Evolutionary conservation across 2,797 vertebrate genomes (phyloP).

Genomic region (Lepidocolaptes lacrymiger): DNA sequence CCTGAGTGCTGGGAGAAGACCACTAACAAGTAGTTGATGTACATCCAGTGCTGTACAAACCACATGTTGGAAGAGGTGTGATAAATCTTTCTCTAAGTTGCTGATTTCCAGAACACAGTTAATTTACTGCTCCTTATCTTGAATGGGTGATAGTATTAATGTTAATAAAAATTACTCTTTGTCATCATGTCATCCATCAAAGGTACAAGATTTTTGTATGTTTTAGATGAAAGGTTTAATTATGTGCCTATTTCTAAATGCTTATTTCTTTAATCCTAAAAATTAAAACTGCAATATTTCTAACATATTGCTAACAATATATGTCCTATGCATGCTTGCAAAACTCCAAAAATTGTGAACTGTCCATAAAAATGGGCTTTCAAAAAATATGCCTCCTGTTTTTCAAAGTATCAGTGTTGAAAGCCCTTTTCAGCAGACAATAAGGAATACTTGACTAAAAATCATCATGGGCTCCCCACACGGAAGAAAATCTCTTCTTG

Average conservation of each 20-base stretch:
- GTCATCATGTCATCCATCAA: background rate
- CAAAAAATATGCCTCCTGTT: background rate
- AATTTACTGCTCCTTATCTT: background rate
- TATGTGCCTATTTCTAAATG: background rate
- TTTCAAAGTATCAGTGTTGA: background rate
- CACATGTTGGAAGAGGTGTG: background rate
- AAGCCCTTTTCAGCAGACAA: background rate
- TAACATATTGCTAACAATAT: background rate
- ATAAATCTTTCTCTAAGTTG: background rate
- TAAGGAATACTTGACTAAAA: background rate
- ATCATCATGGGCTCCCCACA: background rate
- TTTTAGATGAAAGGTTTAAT: background rate
- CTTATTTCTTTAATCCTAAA: background rate
- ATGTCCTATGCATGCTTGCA: background rate
- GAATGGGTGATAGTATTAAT: background rate
- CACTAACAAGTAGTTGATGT: rapidly evolving
- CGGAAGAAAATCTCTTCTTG: background rate
- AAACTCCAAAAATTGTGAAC: background rate
- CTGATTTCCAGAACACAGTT: background rate
- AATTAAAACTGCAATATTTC: background rate
- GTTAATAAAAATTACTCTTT: background rate
- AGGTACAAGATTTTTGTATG: background rate
- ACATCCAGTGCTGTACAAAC: background rate
- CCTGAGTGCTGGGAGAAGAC: background rate
- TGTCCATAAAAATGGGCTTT: background rate